Evolutionary conservation across 1,140 invertebrate genomes (phyloP).

Genomic region (Mizuhopecten yessoensis): DNA sequence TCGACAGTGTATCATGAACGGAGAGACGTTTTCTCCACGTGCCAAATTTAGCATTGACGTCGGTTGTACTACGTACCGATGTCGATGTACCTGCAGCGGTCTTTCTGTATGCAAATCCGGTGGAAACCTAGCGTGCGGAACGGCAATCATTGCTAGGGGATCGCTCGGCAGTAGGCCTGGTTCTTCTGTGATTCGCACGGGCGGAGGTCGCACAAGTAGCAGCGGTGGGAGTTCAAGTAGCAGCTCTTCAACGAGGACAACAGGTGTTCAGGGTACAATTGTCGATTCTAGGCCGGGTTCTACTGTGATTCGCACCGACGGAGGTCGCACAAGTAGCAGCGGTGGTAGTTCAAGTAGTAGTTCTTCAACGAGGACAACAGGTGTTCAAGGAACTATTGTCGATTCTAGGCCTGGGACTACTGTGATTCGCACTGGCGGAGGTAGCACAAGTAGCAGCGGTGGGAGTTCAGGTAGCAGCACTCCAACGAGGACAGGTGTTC

Average conservation of each 20-base stretch:
- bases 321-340: background rate
- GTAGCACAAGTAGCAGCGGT: background rate
- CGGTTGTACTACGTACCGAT: slow-evolving; percentile 53
- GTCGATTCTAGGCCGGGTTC: background rate
- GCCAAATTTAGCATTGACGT: slow-evolving; percentile 51
- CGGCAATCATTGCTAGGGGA: background rate
- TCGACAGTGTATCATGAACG: slow-evolving; percentile 50
- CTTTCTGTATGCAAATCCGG: slow-evolving; percentile 47
- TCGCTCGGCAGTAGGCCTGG: background rate
- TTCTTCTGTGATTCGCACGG: background rate
- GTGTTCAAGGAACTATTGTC: background rate
- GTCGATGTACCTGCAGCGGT: slow-evolving; percentile 58
- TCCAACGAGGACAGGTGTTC: background rate
- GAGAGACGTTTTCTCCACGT: slow-evolving; percentile 22
- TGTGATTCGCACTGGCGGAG: background rate
- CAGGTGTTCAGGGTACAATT: background rate
- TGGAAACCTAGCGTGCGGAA: slow-evolving; percentile 48
- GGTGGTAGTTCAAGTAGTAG: slow-evolving; percentile 39
- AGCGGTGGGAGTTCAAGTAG: slow-evolving; percentile 39
- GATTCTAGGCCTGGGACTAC: background rate
- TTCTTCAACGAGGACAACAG: background rate
- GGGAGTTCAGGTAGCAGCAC: slow-evolving; percentile 25
- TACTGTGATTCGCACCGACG: background rate
- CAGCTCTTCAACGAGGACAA: background rate
- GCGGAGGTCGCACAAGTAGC: background rate